Evolutionary conservation across 2,888 invertebrate genomes (phyloP), one percentile per base, ranked within the genome.

Genomic region (Scelioninae gen. 1): DNA sequence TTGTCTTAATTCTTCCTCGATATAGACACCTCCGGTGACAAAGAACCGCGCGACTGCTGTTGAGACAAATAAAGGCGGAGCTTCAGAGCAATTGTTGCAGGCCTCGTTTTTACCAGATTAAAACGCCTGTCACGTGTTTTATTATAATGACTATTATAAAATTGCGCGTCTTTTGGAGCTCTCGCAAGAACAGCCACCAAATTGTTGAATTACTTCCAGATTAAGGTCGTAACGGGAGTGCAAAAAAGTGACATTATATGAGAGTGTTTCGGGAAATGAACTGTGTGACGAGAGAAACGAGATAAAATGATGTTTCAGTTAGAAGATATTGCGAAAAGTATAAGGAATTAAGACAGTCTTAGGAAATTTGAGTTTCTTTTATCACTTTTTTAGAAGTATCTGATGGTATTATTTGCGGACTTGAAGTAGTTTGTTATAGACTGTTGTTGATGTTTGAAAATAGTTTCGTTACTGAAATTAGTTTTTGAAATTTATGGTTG

Each of bases 1-100:
- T 81, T 81, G 69, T 34, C 34, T 81, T 81, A 75, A 81, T 81
- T 81, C 75, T 74, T 62, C 63, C 38, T 56, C 81, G 63, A 69
- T 71, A 63, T 63, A 69, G 75, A 81, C 69, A 63, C 75, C 43
- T 69, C 38, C 69, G 68, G 71, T 56, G 81, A 76, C 76, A 71
- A 82, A 71, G 76, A 76, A 34, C 40, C 80, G 43, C 69, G 68
- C 8, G 43, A 51, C 47, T 40, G 58, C 23, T 45, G 45, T 66
- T 80, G 29, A 53, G 74, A 68, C 81, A 81, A 81, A 76, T 76
- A 81, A 76, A 75, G 65, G 11, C 53, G 15, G 40, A 71, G 55
- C n/a, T 60, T 31, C 8, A 38, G 53, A 29, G 34, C 58, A 66
- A 72, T 65, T 72, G 51, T 51, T 45, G 51, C 72, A 60, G 51